Conservation (phyloP, 2,888 invertebrate species). For the Labia minor region DNA sequence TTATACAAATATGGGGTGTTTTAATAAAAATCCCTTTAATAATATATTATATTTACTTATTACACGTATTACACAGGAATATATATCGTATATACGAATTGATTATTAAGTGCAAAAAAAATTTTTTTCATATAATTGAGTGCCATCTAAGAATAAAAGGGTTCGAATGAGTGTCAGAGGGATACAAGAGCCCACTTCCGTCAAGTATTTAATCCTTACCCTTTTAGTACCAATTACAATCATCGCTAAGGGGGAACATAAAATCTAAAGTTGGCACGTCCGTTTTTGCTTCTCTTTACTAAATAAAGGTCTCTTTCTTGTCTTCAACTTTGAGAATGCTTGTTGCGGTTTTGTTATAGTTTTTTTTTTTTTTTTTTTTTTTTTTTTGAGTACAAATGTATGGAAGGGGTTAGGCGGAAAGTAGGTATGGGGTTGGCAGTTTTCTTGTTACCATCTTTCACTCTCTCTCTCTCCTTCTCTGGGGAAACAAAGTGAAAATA, state of each 20-base stretch:
- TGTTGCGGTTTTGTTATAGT: slow-evolving; percentile 13
- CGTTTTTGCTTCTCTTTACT: neutral
- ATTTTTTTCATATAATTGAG: too few relatives aligned
- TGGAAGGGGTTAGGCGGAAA: too few relatives aligned
- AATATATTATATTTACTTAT: too few relatives aligned
- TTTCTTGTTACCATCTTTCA: neutral
- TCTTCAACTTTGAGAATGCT: slow-evolving; percentile 5
- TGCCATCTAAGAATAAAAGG: too few relatives aligned
- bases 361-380: too few relatives aligned
- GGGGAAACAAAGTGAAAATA: slow-evolving; percentile 8
- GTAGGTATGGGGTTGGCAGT: neutral
- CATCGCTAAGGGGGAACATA: neutral
- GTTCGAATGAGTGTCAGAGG: too few relatives aligned
- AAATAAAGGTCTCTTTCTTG: neutral
- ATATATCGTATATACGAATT: too few relatives aligned
- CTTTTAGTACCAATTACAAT: slow-evolving; percentile 2
- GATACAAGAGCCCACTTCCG: neutral
- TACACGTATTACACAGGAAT: too few relatives aligned
- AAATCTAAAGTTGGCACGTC: neutral
- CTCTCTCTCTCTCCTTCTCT: neutral
- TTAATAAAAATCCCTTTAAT: too few relatives aligned
- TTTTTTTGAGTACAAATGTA: neutral
- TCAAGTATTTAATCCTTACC: neutral
- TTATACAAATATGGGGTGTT: too few relatives aligned
- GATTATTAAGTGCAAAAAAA: too few relatives aligned